Evolutionary conservation across 2,888 invertebrate genomes (phyloP), one percentile per base, ranked within the genome.

Genomic region (Trichogramma evanescens): DNA sequence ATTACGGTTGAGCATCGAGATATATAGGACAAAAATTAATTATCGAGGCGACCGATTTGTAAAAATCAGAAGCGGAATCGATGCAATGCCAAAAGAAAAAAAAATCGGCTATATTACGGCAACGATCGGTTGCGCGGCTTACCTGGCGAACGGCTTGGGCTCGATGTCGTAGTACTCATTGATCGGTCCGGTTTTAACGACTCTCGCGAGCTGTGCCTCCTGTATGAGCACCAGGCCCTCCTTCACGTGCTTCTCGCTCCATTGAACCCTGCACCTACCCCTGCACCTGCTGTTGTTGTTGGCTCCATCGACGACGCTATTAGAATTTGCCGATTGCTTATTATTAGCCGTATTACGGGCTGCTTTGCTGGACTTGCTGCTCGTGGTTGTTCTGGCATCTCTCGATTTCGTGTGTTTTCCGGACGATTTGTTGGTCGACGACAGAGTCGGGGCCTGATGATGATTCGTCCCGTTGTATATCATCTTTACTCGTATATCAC

Each of bases 71-170:
- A 26, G 26, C 26, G 26, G 26, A 26, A 26, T 26, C 26, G 26
- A 26, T 26, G 26, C 26, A 26, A 26, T 3, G 26, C 26, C 26
- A 3, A 26, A 26, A 26, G 26, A 26, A 26, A 26, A 26, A 26
- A 26, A 26, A 26, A 26, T 26, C 26, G 26, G 26, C 26, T 26
- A 2, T 26, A 26, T 26, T 26, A 26, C 26, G 26, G 26, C 26
- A 26, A 26, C 26, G 26, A 26, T 26, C 26, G 26, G 26, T 26
- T 26, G 26, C 26, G 26, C 26, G 42, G 9, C 45, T 76, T 67
- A 81, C 82, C 80, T 81, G 53, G 81, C 81, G 65, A 82, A 80
- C 5, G 81, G 81, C 65, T 80, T 79, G 7, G 79, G 74, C 62
- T 82, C 82, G 62, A 82, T 74, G 57, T 79, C 78, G 69, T 81